These are phyloP conservation scores for Neodiprion virginianus DNA, from an alignment of 1,140 invertebrate genomes.

Conservation along the genomic window DNA sequence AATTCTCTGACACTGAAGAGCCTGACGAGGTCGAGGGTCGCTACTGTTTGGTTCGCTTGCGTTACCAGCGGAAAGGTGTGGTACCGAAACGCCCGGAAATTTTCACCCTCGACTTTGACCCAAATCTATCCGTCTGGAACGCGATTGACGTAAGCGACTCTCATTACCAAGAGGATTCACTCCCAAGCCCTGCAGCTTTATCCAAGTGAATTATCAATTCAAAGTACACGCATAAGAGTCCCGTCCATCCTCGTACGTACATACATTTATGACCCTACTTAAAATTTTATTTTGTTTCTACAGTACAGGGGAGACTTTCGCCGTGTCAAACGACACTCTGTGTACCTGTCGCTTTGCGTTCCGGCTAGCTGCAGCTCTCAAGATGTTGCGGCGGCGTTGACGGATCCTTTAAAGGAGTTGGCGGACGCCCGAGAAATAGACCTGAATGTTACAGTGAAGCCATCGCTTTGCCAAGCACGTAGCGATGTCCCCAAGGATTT, in stretches of 20 bases:
- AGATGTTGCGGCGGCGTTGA: conserved; percentile 37
- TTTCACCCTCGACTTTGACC: conserved; percentile 39
- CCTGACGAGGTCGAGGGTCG: conserved; percentile 33
- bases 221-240: not conserved
- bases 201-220: no score
- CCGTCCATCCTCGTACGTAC: not conserved
- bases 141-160: conserved; percentile 44
- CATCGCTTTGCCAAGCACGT: conserved; percentile 34
- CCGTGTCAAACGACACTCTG: conserved; percentile 31
- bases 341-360: conserved; percentile 53
- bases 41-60: conserved; percentile 48
- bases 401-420: conserved; percentile 28
- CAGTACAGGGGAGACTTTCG: conserved; percentile 41
- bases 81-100: conserved; percentile 17
- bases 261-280: no score
- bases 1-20: not conserved
- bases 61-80: conserved; percentile 30
- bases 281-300: not conserved
- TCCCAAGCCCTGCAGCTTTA: not conserved
- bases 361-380: conserved; percentile 42
- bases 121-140: conserved; percentile 43
- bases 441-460: conserved; percentile 35
- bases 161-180: not conserved
- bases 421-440: conserved; percentile 24
- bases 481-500: conserved; percentile 28